These are phyloP conservation scores for Budorcas taxicolor DNA, from an alignment of 2,113 vertebrate genomes.

Conservation along the genomic window DNA sequence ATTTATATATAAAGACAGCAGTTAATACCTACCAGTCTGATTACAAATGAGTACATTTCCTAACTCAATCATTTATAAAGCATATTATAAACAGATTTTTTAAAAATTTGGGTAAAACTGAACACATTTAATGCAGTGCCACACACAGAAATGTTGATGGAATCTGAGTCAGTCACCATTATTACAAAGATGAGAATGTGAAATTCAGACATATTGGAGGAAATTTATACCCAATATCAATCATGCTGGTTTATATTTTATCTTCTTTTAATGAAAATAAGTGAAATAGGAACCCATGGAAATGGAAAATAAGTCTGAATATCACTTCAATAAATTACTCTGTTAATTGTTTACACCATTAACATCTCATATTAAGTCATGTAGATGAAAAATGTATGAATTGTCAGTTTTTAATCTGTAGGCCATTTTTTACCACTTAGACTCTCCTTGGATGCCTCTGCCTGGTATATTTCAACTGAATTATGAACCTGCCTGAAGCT, in stretches of 20 bases:
- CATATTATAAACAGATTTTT: neutral
- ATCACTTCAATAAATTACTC: neutral
- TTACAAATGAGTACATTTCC: neutral
- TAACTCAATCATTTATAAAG: neutral
- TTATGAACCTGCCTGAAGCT: neutral
- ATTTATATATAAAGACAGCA: neutral
- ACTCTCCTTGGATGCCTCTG: neutral
- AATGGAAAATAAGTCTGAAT: neutral
- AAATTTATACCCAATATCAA: neutral
- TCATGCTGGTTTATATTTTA: neutral
- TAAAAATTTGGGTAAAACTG: neutral
- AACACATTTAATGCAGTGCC: neutral
- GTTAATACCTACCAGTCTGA: neutral
- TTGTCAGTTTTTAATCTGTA: neutral
- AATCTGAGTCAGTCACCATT: neutral
- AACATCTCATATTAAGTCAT: neutral
- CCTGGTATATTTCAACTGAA: neutral
- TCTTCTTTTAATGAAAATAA: conserved; percentile 9
- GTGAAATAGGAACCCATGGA: neutral
- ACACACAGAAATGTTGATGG: neutral
- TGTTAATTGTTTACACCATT: neutral
- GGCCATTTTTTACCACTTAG: neutral
- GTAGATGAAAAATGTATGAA: neutral
- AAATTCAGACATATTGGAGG: neutral
- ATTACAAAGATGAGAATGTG: neutral